Evolutionary conservation across 2,797 vertebrate species (phyloP), one percentile per base, ranked within the genome.

Genomic region (Aphelocoma californica): DNA sequence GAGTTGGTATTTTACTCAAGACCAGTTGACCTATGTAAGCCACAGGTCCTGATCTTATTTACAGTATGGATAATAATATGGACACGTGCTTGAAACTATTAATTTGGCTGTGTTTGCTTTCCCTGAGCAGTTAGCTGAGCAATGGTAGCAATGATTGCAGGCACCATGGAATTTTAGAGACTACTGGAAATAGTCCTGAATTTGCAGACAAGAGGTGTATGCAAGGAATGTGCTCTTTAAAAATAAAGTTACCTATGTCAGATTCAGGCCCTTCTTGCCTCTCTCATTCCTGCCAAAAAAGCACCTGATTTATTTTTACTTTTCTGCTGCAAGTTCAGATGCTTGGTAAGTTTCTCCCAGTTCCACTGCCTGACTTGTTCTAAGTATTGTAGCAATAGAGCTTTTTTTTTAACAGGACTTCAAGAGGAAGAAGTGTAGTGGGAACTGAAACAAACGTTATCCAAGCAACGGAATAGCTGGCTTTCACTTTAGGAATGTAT

Each of bases 91-190:
- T 85, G 38, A 86, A 29, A 51, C 29, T 29, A 34, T 11, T 61
- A 18, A 47, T 70, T 70, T 47, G 61, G 38, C 65, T 51, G 2
- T 34, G 47, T 58, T 75, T 67, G 45, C 28, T 89, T 89, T 85
- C 45, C n/a, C 45, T 44, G 44, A 65, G 36, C 80, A 40, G 21
- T 57, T 28, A 54, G 28, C 44, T 65, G 64, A 74, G 45, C 32
- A 71, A 23, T 0, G 0, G 31, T 12, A 51, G 18, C 0, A 3
- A 31, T 73, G 72, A 32, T 4, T 57, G 45, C 13, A 45, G 26
- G 48, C 51, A 57, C 32, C 2, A 1, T 7, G 23, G 53, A 82
- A 83, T 72, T 78, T 72, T 26, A 65, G 65, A 66, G 23, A 36
- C 36, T 81, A 26, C n/a, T 29, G 16, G 64, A 70, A 56, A 40